These are phyloP conservation scores for Campoplex nolae DNA, from an alignment of 2,888 invertebrate genomes.

Conservation along the genomic window DNA sequence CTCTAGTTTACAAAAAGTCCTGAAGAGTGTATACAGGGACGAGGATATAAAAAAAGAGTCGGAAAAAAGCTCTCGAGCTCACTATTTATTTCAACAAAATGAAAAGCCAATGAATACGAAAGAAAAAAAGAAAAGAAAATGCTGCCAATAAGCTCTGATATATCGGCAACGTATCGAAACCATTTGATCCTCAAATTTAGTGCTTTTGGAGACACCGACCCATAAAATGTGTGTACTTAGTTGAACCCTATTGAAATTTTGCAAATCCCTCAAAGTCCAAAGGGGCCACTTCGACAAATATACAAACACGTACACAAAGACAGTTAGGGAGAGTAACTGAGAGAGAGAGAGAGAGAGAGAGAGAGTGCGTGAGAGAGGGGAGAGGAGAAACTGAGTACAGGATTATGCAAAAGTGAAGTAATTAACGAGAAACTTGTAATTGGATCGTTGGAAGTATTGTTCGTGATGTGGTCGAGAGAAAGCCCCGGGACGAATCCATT, in stretches of 20 bases:
- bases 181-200: conserved; percentile 1
- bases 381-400: neutral
- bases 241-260: conserved; percentile 4
- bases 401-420: conserved; percentile 58
- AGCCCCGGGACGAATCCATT: neutral
- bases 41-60: neutral
- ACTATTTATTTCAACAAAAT: neutral
- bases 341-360: neutral
- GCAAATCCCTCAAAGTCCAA: neutral
- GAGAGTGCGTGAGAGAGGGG: neutral
- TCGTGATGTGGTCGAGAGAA: conserved; percentile 1
- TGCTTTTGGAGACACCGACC: neutral
- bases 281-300: neutral
- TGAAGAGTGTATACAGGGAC: neutral
- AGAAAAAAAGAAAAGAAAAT: neutral
- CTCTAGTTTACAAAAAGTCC: neutral
- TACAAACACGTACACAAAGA: neutral
- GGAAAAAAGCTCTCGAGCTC: neutral
- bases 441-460: conserved; percentile 58
- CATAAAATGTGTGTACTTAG: neutral
- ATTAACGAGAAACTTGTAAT: conserved; percentile 76
- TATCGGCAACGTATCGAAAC: neutral
- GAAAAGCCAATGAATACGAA: neutral
- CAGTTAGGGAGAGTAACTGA: neutral
- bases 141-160: neutral